These are phyloP conservation scores for Metopolophium dirhodum DNA, from an alignment of 1,140 invertebrate genomes.

Conservation along the genomic window DNA sequence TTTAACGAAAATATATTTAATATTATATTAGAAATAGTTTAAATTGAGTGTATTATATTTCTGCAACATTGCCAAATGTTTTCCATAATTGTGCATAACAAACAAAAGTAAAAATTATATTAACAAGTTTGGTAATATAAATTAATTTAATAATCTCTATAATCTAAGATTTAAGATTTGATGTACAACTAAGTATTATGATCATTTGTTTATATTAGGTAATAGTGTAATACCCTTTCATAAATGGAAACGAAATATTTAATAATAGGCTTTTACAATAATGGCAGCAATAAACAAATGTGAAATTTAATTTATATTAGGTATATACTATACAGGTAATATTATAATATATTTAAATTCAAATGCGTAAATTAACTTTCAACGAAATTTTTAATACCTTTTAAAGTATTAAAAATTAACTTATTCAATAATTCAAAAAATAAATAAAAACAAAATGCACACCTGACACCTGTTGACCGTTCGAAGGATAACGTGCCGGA, in stretches of 20 bases:
- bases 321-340: not conserved
- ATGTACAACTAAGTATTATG: not conserved
- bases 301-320: not conserved
- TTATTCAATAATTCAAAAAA: not conserved
- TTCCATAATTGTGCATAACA: not conserved
- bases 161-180: not conserved
- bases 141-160: not conserved
- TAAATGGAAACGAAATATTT: not conserved
- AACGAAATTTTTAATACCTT: not conserved
- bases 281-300: not conserved
- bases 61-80: not conserved
- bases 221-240: not conserved
- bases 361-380: not conserved
- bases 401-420: not conserved
- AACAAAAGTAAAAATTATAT: not conserved
- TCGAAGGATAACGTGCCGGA: not conserved
- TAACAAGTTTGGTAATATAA: not conserved
- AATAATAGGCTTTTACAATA: not conserved
- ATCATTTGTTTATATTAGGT: not conserved
- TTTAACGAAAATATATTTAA: not conserved
- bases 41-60: not conserved
- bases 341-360: not conserved
- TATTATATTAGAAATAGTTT: not conserved
- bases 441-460: constrained; percentile 6
- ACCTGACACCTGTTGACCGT: constrained; percentile 34